phyloP scores from a whole-genome alignment of 2,797 vertebrate genomes.

The Falco novaeseelandiae region DNA sequence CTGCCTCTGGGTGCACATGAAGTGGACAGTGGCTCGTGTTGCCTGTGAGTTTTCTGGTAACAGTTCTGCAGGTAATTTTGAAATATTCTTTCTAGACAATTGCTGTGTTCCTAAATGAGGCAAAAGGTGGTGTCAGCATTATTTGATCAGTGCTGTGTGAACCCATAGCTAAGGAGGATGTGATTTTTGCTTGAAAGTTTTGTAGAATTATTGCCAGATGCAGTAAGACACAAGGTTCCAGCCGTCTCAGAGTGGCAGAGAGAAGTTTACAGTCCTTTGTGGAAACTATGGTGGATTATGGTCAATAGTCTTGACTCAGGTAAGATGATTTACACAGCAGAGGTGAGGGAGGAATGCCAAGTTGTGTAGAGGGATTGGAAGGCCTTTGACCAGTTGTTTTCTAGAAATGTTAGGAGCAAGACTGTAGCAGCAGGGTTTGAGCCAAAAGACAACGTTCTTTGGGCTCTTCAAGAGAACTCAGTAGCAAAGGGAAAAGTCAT shows the following conservation, averaged over 20 bases:
- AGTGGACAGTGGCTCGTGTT: not conserved
- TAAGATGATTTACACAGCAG: not conserved
- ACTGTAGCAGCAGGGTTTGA: not conserved
- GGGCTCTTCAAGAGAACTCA: not conserved
- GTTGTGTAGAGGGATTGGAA: not conserved
- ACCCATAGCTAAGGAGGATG: not conserved
- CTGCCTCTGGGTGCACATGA: not conserved
- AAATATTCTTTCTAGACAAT: not conserved
- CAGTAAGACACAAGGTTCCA: not conserved
- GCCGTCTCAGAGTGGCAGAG: not conserved
- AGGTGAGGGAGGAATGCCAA: not conserved
- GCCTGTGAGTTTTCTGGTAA: not conserved
- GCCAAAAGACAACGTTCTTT: not conserved
- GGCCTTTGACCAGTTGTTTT: not conserved
- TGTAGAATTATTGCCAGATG: not conserved
- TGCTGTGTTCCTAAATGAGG: not conserved
- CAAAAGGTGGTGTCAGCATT: not conserved
- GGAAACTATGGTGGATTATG: not conserved
- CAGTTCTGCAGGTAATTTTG: not conserved
- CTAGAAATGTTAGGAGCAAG: not conserved
- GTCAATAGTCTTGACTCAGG: not conserved
- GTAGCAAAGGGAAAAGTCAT: not conserved
- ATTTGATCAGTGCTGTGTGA: not conserved
- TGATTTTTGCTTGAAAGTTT: not conserved
- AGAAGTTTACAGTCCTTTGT: not conserved